phyloP scores from a whole-genome alignment of 2,797 vertebrate genomes.

The Tympanoctomys barrerae region DNA sequence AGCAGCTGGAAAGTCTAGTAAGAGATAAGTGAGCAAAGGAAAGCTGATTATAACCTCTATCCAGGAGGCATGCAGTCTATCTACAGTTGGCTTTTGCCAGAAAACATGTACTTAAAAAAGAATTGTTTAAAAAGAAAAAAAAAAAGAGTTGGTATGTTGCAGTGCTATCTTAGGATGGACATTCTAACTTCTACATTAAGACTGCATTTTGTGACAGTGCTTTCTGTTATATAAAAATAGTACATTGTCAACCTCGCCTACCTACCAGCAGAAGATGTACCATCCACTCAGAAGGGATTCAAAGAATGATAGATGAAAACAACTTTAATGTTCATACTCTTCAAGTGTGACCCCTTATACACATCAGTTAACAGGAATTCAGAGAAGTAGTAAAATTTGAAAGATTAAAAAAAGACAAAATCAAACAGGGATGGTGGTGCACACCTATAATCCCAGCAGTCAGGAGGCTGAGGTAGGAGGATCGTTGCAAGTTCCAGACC shows the following conservation, averaged over 20 bases:
- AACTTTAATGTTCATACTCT: constrained; percentile 2
- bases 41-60: background rate
- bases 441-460: too few relatives aligned
- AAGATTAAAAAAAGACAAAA: background rate
- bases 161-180: background rate
- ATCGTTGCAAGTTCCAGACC: too few relatives aligned
- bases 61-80: background rate
- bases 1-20: background rate
- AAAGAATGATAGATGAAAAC: background rate
- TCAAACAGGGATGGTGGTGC: too few relatives aligned
- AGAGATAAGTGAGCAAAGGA: background rate
- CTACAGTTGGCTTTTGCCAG: background rate
- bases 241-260: background rate
- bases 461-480: too few relatives aligned
- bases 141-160: background rate
- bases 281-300: background rate
- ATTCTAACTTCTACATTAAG: background rate
- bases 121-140: background rate
- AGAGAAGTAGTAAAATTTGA: background rate
- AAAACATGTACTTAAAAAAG: background rate
- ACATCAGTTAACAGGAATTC: background rate
- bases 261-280: background rate
- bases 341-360: background rate
- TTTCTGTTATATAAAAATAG: background rate
- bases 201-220: background rate